Evolutionary conservation across 2,797 vertebrate genomes (phyloP).

Genomic region (Menidia menidia): DNA sequence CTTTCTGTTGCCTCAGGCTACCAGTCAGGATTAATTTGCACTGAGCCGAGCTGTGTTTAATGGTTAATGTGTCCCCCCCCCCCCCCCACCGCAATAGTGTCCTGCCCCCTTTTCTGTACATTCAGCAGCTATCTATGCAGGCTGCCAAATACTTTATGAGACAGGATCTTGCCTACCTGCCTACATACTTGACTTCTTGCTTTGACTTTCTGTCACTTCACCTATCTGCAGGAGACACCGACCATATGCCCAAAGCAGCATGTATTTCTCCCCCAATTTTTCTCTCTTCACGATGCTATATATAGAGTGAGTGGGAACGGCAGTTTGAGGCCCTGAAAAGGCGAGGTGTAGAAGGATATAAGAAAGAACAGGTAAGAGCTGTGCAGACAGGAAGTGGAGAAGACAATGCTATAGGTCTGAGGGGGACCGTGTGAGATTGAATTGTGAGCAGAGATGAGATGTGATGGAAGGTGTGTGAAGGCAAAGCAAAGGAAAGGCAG

Average conservation of each 20-base stretch:
- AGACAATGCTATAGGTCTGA: slow-evolving; percentile 62
- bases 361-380: slow-evolving; percentile 60
- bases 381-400: slow-evolving; percentile 44
- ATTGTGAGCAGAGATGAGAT: slow-evolving; percentile 44
- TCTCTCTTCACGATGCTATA: slow-evolving; percentile 25
- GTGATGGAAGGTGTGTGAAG: not conserved
- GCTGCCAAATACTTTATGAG: slow-evolving; percentile 42
- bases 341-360: slow-evolving; percentile 35
- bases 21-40: slow-evolving; percentile 77
- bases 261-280: slow-evolving; percentile 34
- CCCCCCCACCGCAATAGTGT: slow-evolving; percentile 45
- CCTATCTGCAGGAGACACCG: slow-evolving; percentile 41
- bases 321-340: not conserved
- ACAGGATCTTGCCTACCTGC: slow-evolving; percentile 31
- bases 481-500: slow-evolving; percentile 38
- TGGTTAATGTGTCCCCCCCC: slow-evolving; percentile 72
- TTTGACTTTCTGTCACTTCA: slow-evolving; percentile 48
- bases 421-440: slow-evolving; percentile 47
- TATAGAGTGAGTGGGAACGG: slow-evolving; percentile 60
- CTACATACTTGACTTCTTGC: slow-evolving; percentile 38
- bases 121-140: slow-evolving; percentile 29
- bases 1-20: slow-evolving; percentile 58
- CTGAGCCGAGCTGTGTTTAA: slow-evolving; percentile 73
- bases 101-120: slow-evolving; percentile 39
- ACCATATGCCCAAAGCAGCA: slow-evolving; percentile 51